Base-by-base conservation (phyloP, 2,797 vertebrate species). In the Acrossocheilus wenchowensis region DNA sequence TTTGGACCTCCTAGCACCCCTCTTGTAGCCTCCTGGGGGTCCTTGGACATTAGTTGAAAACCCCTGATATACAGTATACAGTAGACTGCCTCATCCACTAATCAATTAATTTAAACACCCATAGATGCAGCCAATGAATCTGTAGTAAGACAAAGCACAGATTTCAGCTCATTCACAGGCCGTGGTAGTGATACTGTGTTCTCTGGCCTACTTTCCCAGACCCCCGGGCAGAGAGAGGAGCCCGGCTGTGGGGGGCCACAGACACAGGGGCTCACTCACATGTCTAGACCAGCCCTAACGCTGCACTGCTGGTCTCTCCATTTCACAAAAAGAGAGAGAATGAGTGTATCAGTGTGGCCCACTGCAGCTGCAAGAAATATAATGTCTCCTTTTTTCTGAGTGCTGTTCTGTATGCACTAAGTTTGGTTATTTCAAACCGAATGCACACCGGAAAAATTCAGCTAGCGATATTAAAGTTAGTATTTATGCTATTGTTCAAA, bases 181-280 rank as follows among this genome's bases (percentile, higher is more conserved):
- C 41, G 45, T 66, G 23, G 30, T 54, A 21, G 48, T 94, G 93
- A 93, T 93, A 94, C 93, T 93, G 93, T 93, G 94, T 94, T 94
- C 92, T 91, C 88, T 94, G 94, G 83, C 93, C 93, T 94, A 95
- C 90, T 94, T 94, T 85, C 91, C 57, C 75, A 91, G 64, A 92
- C 92, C 91, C 92, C 92, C 92, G 93, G 93, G 93, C 94, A 90
- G 93, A 94, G 92, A 92, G 90, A 90, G 91, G 90, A 92, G 92
- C 92, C 86, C 91, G 92, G 88, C 91, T 89, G 91, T 90, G 91
- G 92, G 90, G 87, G 90, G 91, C 90, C 79, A 62, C 89, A 88
- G 84, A 88, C 54, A 83, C 91, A 91, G 91, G 92, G 92, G 93
- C 93, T 94, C 93, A 94, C 93, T 94, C 93, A 94, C 90, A 91